These are phyloP conservation scores for Bombylius major DNA, from an alignment of 2,888 invertebrate genomes.

Conservation along the genomic window DNA sequence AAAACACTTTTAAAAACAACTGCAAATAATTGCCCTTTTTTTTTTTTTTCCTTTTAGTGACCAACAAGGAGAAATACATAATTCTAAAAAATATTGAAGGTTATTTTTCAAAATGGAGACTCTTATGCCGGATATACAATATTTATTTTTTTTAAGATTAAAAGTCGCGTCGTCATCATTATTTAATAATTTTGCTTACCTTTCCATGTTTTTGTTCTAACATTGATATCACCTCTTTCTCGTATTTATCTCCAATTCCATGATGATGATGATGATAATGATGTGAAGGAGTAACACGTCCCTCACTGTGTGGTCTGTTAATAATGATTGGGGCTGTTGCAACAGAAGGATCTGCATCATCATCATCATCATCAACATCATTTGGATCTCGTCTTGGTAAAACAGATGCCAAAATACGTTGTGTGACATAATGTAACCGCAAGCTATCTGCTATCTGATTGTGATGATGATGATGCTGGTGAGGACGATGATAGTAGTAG, in stretches of 20 bases:
- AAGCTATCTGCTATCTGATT: slow-evolving; percentile 12
- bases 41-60: too few species aligned
- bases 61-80: too few species aligned
- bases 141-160: too few species aligned
- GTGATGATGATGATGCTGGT: background rate
- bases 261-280: background rate
- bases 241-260: slow-evolving; percentile 19
- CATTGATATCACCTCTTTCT: slow-evolving; percentile 22
- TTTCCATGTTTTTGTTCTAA: slow-evolving; percentile 24
- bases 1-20: too few species aligned
- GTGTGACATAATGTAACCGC: slow-evolving; percentile 22
- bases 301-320: slow-evolving; percentile 13
- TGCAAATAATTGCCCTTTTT: too few species aligned
- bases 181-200: slow-evolving; percentile 10
- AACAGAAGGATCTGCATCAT: background rate
- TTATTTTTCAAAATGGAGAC: too few species aligned
- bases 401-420: slow-evolving; percentile 22
- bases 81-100: too few species aligned
- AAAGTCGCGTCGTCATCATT: too few species aligned
- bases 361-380: background rate
- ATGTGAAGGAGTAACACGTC: background rate
- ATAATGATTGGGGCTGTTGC: background rate
- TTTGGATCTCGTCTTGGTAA: slow-evolving; percentile 14
- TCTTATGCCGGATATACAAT: too few species aligned
- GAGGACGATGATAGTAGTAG: background rate